Evolutionary conservation across 2,797 vertebrate genomes (phyloP).

Genomic region (Pantherophis vulpinus): DNA sequence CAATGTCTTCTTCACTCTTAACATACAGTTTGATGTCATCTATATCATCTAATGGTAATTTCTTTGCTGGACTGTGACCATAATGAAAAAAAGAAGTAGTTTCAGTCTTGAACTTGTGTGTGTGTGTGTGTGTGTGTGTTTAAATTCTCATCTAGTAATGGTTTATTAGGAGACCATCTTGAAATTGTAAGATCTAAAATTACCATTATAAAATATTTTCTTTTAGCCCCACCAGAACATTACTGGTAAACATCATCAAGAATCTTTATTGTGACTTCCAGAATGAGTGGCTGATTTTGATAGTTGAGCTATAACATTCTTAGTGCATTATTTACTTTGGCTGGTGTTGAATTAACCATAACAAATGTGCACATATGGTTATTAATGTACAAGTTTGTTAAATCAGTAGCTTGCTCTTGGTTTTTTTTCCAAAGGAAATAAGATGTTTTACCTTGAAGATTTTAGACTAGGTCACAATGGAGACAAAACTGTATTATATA

Average conservation of each 20-base stretch:
- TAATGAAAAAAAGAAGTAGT: not conserved
- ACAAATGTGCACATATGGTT: not conserved
- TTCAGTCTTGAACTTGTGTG: not conserved
- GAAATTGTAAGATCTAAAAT: not conserved
- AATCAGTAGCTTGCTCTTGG: not conserved
- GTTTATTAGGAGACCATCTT: not conserved
- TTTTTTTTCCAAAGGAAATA: not conserved
- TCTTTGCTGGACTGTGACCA: not conserved
- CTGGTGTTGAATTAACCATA: slow-evolving; percentile 4
- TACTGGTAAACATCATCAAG: not conserved
- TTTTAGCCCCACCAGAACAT: not conserved
- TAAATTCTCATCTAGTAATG: not conserved
- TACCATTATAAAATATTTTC: not conserved
- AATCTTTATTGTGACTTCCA: not conserved
- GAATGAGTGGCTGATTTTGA: not conserved
- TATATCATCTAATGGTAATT: not conserved
- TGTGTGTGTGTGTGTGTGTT: not conserved
- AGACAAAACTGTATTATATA: not conserved
- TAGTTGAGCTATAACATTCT: slow-evolving; percentile 1
- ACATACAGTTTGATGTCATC: not conserved
- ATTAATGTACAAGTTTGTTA: not conserved
- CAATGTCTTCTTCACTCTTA: not conserved
- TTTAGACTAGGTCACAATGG: not conserved
- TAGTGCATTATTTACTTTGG: slow-evolving; percentile 3
- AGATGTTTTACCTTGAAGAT: not conserved